Percentiles rank a stretch among this genome's conserved stretches.
Conservation (phyloP, 92 coral and sea anemone species). For the Actinostola sp. region DNA sequence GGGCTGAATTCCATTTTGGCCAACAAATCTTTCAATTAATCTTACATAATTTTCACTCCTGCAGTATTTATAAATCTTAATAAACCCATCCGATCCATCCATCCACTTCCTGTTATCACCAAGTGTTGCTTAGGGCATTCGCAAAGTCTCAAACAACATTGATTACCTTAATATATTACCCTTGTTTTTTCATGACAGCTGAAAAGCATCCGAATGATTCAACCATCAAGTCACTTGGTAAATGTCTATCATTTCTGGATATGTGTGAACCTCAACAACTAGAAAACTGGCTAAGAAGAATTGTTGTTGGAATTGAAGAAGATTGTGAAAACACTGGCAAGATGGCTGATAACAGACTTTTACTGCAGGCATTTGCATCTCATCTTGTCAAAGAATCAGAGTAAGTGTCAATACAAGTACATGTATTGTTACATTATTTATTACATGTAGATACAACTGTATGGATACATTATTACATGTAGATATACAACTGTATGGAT, state of each 20-base stretch:
- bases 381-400: constrained; percentile 82
- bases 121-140: too few species aligned
- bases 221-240: constrained; percentile 65
- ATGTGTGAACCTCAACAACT: constrained; percentile 52
- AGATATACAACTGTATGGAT: too few species aligned
- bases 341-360: constrained; percentile 98
- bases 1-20: too few species aligned
- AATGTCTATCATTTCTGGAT: constrained; percentile 65
- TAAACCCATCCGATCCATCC: too few species aligned
- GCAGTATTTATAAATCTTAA: too few species aligned
- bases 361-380: constrained; percentile 87
- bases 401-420: constrained; percentile 40
- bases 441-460: too few species aligned
- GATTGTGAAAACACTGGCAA: constrained; percentile 96
- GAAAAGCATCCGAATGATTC: constrained; percentile 79
- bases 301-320: constrained; percentile 85
- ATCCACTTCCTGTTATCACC: too few species aligned
- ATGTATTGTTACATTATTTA: too few species aligned
- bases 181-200: constrained; percentile 24
- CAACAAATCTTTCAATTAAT: too few species aligned
- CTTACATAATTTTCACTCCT: too few species aligned
- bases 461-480: too few species aligned
- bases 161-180: neutral
- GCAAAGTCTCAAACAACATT: neutral
- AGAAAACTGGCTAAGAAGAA: constrained; percentile 85